Evolutionary conservation across 2,888 invertebrate genomes (phyloP).

Genomic region (Pimpla rufipes): DNA sequence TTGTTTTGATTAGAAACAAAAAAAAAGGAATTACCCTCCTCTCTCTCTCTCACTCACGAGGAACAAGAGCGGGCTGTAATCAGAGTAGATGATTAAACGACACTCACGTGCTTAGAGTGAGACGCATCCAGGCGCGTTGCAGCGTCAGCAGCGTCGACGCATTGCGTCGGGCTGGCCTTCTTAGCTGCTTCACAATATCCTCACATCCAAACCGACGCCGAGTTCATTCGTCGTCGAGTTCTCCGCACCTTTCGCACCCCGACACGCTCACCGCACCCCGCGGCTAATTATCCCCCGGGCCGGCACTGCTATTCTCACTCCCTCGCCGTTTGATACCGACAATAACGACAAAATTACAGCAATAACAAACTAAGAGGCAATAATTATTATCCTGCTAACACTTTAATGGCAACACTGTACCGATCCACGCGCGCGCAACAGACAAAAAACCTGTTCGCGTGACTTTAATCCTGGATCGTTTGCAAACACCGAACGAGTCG

Average conservation of each 20-base stretch:
- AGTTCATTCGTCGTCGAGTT: conserved; percentile 70
- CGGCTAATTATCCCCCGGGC: conserved; percentile 12
- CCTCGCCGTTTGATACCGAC: conserved; percentile 31
- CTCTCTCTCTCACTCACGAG: neutral
- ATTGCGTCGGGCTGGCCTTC: conserved; percentile 85
- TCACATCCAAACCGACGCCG: conserved; percentile 79
- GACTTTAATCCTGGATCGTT: conserved; percentile 39
- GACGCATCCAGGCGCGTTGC: conserved; percentile 89
- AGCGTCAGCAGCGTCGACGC: conserved; percentile 85
- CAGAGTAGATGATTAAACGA: conserved; percentile 48
- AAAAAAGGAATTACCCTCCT: neutral
- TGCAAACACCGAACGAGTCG: conserved; percentile 29
- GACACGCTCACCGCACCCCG: neutral
- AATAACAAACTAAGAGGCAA: conserved; percentile 11
- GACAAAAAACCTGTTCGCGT: conserved; percentile 22
- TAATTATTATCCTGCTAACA: conserved; percentile 28
- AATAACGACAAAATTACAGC: too few species aligned
- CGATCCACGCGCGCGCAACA: conserved; percentile 1
- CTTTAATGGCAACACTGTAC: conserved; percentile 23
- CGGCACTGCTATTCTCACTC: conserved; percentile 18
- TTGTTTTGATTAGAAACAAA: neutral
- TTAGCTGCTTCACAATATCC: conserved; percentile 84
- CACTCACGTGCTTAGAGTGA: conserved; percentile 90
- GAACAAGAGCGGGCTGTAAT: neutral
- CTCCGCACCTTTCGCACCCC: conserved; percentile 60